phyloP scores from a whole-genome alignment of 2,888 invertebrate genomes.

The Agapostemon virescens region DNA sequence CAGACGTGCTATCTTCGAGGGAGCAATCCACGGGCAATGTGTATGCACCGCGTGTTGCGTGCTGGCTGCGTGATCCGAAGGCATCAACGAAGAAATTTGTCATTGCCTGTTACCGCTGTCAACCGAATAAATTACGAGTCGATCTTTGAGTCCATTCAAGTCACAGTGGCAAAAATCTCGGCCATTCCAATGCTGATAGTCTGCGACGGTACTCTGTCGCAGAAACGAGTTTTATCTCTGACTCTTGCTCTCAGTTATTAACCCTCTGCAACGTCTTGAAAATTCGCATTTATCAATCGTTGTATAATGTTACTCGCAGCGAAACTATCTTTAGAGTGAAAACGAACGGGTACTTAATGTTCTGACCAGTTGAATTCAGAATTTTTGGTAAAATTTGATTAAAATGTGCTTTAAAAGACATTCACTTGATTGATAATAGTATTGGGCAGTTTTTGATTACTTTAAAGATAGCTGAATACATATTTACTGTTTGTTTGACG shows the following conservation, averaged over 20 bases:
- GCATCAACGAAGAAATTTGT: slow-evolving; percentile 23
- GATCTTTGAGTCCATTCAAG: background rate
- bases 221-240: background rate
- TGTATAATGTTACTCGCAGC: no score
- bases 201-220: background rate
- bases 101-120: background rate
- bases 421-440: no score
- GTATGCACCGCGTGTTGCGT: slow-evolving; percentile 16
- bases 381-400: no score
- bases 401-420: no score
- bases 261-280: background rate
- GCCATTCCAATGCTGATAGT: background rate
- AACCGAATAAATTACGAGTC: background rate
- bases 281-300: background rate
- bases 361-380: no score
- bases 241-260: background rate
- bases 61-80: slow-evolving; percentile 24
- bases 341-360: no score
- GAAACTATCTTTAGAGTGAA: no score
- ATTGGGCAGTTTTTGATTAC: no score
- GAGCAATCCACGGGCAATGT: slow-evolving; percentile 15
- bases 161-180: background rate
- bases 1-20: slow-evolving; percentile 16
- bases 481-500: no score
- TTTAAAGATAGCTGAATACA: no score